phyloP scores from a whole-genome alignment of 2,888 invertebrate genomes.

The Sphaerophoria taeniata region DNA sequence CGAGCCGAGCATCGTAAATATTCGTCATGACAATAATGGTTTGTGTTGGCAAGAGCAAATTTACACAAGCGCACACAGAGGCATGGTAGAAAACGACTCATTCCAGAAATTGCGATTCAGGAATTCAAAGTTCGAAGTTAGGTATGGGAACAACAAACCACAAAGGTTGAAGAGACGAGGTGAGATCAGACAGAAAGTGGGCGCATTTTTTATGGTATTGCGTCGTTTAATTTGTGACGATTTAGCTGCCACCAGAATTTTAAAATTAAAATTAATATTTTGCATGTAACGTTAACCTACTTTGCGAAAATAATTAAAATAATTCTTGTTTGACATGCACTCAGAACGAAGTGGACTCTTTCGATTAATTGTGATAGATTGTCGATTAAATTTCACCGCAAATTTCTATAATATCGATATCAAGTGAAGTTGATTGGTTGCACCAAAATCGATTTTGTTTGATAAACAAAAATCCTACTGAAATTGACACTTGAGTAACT shows the following conservation, averaged over 20 bases:
- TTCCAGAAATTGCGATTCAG: background rate
- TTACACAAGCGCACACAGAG: slow-evolving; percentile 27
- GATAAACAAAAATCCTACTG: too few species aligned
- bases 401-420: too few species aligned
- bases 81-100: background rate
- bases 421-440: too few species aligned
- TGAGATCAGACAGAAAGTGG: slow-evolving; percentile 9
- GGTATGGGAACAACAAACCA: slow-evolving; percentile 18
- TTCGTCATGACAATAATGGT: slow-evolving; percentile 45
- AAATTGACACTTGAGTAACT: too few species aligned
- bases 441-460: too few species aligned
- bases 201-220: slow-evolving; percentile 10
- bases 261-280: slow-evolving; percentile 30
- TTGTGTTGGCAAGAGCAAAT: slow-evolving; percentile 23
- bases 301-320: background rate
- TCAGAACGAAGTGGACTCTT: too few species aligned
- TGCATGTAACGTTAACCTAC: slow-evolving; percentile 64
- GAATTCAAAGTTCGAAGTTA: slow-evolving; percentile 5
- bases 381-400: too few species aligned
- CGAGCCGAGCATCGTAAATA: slow-evolving; percentile 52
- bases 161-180: background rate
- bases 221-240: slow-evolving; percentile 25
- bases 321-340: too few species aligned
- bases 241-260: slow-evolving; percentile 10
- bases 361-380: too few species aligned